phyloP scores from a whole-genome alignment of 2,888 invertebrate genomes.

The Carpatolechia fugitivella region DNA sequence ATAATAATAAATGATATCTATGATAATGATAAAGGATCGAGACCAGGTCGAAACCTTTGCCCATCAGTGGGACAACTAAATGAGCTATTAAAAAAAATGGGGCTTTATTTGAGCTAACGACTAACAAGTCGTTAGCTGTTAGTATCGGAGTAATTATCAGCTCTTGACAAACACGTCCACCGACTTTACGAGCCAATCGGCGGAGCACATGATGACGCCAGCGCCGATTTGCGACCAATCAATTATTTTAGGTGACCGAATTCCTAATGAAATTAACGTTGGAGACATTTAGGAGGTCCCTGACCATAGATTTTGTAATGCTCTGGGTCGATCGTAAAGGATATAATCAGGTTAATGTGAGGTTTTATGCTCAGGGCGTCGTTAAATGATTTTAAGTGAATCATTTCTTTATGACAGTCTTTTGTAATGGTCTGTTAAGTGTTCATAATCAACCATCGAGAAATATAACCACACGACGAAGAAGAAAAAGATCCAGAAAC shows the following conservation, averaged over 20 bases:
- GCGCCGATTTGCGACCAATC: neutral
- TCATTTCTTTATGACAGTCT: neutral
- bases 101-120: no score
- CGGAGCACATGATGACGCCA: constrained; percentile 4
- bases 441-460: no score
- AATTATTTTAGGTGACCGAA: neutral
- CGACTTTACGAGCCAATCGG: constrained; percentile 2
- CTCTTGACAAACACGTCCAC: neutral
- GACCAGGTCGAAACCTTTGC: no score
- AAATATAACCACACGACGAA: no score
- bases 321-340: neutral
- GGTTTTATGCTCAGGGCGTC: neutral
- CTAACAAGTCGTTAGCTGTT: no score
- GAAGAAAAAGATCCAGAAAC: no score
- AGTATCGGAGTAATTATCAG: neutral
- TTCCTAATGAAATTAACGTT: neutral
- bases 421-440: no score
- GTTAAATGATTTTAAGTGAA: neutral
- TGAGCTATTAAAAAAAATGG: no score
- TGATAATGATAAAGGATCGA: no score
- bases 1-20: no score
- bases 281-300: neutral
- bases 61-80: no score
- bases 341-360: neutral
- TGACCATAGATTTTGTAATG: neutral